Evolutionary conservation across 1,140 invertebrate species (phyloP).

Genomic region (Laupala kohalensis): DNA sequence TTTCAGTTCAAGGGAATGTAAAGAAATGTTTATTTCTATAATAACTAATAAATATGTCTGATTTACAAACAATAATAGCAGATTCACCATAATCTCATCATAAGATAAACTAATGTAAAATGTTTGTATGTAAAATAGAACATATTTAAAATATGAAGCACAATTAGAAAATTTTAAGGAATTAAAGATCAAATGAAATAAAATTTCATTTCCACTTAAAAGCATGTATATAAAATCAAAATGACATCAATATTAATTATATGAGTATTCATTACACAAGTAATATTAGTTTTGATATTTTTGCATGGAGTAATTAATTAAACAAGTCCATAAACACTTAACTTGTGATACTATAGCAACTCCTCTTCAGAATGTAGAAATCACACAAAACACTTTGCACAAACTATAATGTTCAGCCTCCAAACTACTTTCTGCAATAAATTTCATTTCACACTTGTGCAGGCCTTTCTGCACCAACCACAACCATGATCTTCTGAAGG

Average conservation of each 20-base stretch:
- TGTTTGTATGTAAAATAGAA: too few species aligned
- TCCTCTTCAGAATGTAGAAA: not conserved
- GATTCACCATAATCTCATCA: too few species aligned
- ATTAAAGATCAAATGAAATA: too few species aligned
- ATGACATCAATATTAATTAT: not conserved
- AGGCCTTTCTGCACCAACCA: slow-evolving; percentile 50
- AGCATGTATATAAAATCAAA: not conserved
- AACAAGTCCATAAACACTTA: not conserved
- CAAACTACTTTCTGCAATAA: not conserved
- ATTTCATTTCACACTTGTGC: slow-evolving; percentile 40
- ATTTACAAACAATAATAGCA: too few species aligned
- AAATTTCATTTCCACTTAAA: not conserved
- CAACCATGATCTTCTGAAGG: slow-evolving; percentile 50
- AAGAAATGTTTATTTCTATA: too few species aligned
- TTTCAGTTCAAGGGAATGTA: too few species aligned
- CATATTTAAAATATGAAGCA: too few species aligned
- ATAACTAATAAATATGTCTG: too few species aligned
- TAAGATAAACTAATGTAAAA: too few species aligned
- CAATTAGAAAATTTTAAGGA: too few species aligned
- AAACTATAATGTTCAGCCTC: not conserved
- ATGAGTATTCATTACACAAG: not conserved
- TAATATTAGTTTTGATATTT: not conserved
- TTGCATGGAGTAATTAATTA: not conserved
- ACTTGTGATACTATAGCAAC: not conserved
- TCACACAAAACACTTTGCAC: not conserved